Base-by-base conservation (phyloP, 2,797 vertebrate genomes). In the Neopelma chrysocephalum region DNA sequence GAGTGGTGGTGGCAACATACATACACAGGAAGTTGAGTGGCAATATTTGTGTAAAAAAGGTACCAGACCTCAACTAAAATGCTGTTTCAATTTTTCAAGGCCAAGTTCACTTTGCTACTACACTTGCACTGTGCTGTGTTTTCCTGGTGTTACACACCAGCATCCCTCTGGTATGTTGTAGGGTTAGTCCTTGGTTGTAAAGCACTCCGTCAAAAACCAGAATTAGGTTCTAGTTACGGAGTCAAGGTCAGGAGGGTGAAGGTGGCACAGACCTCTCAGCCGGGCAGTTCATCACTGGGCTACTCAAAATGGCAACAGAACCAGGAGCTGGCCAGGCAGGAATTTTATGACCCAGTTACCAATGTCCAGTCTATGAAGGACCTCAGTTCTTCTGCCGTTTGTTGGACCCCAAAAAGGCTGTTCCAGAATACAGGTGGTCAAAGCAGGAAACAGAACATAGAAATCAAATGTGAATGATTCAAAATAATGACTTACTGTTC, bases 71-170 rank as follows among this genome's bases (percentile, higher is more conserved):
- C 54, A 27, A 48, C 20, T n/a, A 42, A 93, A 78, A 69, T 3
- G 9, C 12, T 8, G 4, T 43, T 90, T 56, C 10, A 53, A 0
- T 17, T 82, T 85, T 51, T 47, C 31, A 31, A 27, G 31, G 58
- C 70, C 19, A 56, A 20, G 7, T 70, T 94, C 10, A 2, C 34
- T 71, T 22, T 70, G 12, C 12, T 77, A 45, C 38, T 51, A 7
- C n/a, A 6, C 31, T 45, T 64, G 22, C 18, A 11, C 48, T 68
- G 2, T 22, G 12, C 20, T 9, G 0, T 48, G 3, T 48, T 78
- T 60, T 68, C 34, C 18, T 50, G 29, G 3, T 26, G 17, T 23
- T 60, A 0, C 17, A 12, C 17, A 27, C 5, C n/a, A 62, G 23
- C 38, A 27, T 53, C 50, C 10, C 38, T 19, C 56, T 82, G 78